phyloP scores from a whole-genome alignment of 2,888 invertebrate genomes.

The Auanema sp. region DNA sequence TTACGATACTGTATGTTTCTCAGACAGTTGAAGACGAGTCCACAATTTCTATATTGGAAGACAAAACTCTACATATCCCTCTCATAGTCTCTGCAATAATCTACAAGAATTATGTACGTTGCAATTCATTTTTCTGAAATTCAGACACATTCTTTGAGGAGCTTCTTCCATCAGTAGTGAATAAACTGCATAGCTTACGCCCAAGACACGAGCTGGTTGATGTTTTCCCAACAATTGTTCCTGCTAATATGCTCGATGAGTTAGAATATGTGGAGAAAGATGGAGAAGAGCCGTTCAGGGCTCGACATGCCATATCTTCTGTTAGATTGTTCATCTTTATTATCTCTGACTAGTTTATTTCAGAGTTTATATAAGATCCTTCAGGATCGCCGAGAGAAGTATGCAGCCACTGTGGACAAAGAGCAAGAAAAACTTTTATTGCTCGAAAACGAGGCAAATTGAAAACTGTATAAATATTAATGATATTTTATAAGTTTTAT shows the following conservation, averaged over 20 bases:
- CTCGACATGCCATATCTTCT: slow-evolving; percentile 30
- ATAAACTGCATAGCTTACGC: slow-evolving; percentile 37
- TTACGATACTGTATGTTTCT: too few species aligned
- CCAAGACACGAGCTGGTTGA: slow-evolving; percentile 50
- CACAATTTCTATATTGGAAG: slow-evolving; percentile 22
- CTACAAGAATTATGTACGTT: slow-evolving; percentile 24
- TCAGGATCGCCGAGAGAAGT: not conserved
- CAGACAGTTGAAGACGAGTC: slow-evolving; percentile 8
- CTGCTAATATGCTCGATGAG: slow-evolving; percentile 32
- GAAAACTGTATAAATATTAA: too few species aligned
- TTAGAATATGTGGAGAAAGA: slow-evolving; percentile 42
- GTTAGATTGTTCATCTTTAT: slow-evolving; percentile 9
- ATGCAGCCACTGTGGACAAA: not conserved
- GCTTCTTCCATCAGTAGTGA: not conserved
- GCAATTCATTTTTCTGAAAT: not conserved
- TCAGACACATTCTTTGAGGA: not conserved
- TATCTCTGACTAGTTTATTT: too few species aligned
- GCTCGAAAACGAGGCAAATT: not conserved
- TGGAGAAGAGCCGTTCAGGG: slow-evolving; percentile 47
- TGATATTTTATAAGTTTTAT: not conserved
- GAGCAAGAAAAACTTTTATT: not conserved
- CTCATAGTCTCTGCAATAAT: slow-evolving; percentile 32
- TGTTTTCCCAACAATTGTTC: slow-evolving; percentile 38
- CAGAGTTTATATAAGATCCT: not conserved
- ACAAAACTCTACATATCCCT: slow-evolving; percentile 26